Evolutionary conservation across 1,140 invertebrate genomes (phyloP), one percentile per base, ranked within the genome.

Genomic region (Frieseomelitta varia): DNA sequence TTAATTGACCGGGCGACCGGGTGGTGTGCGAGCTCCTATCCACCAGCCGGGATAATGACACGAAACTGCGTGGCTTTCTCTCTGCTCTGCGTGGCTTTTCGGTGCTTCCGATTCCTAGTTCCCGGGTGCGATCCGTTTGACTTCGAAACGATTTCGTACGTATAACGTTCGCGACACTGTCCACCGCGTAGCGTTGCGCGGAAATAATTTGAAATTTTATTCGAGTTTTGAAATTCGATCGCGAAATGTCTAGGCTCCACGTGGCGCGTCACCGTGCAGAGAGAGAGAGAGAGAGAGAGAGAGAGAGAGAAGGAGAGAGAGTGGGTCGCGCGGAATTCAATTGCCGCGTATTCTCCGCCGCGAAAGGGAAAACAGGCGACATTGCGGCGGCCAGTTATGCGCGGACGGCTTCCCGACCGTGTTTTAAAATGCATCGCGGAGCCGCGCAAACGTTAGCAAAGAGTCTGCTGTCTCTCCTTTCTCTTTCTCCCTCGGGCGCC

Each of bases 1-100:
- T 85, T 89, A 90, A 90, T 90, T 87, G 87, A 86, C 81, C 85
- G 69, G 80, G 81, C 78, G 69, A 77, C 78, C 67, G 30, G 30
- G 71, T 65, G 76, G 79, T 83, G 76, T 77, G 34, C 71, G 65
- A 65, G 67, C 47, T 78, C 75, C 55, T 84, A 84, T 61, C 77
- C 63, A 56, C 79, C 39, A 67, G 34, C 67, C 47, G 55, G 81
- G 72, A 83, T 89, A 86, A 89, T 86, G 88, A 89, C 69, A 79
- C 85, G 80, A 77, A 61, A 63, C 78, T 82, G 84, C 84, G 81
- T 75, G 67, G 56, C 56, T 21, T 34, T 30, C n/a, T n/a, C n/a
- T n/a, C n/a, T n/a, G n/a, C n/a, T n/a, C 78, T 82, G 84, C 84
- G 81, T 75, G 67, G 56, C 56, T 21, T 34, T 30, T 21, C 55